Evolutionary conservation across 2,113 vertebrate genomes (phyloP), one percentile per base, ranked within the genome.

Genomic region (Polypterus senegalus): DNA sequence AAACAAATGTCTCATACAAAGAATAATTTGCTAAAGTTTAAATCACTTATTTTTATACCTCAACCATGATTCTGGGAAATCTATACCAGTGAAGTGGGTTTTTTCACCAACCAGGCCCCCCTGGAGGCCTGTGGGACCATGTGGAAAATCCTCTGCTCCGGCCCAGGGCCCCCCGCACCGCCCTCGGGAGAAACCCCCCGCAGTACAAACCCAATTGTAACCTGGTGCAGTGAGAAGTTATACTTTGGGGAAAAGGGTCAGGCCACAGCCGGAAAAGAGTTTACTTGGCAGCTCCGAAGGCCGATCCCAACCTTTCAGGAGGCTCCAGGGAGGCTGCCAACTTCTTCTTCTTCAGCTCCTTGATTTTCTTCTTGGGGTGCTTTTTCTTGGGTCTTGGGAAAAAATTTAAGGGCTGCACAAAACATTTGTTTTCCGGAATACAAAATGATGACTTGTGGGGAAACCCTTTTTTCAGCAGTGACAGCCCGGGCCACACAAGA

Each of bases 131-230:
- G 96, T 57, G 58, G 1, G 75, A 48, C 49, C 72, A 83, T 85
- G 54, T 73, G 74, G 51, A 94, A 64, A 99, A 81, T 3, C 91
- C 96, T 0, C 69, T 61, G 11, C 91, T 96, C 63, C 95, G 92
- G 1, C 94, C 94, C 62, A 94, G 75, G 2, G 90, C 94, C 73
- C 89, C 47, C 94, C 94, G 45, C 80, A 82, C 96, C 0, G 69
- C 65, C 1, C 87, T 85, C 75, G 70, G 3, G 91, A 94, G 71
- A 97, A 97, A 71, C 98, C 92, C 1, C 91, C 96, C 90, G 88
- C 3, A 87, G 92, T 45, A 93, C 87, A 77, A 90, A 97, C 49
- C 96, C 96, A 0, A 99, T 73, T 4, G 91, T 83, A 64, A 77
- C 62, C 94, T 82, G 54, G 89, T 89, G 72, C 94, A 96, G 78